Evolutionary conservation across 1,140 invertebrate genomes (phyloP).

Genomic region (Pseudomyrmex concolor): DNA sequence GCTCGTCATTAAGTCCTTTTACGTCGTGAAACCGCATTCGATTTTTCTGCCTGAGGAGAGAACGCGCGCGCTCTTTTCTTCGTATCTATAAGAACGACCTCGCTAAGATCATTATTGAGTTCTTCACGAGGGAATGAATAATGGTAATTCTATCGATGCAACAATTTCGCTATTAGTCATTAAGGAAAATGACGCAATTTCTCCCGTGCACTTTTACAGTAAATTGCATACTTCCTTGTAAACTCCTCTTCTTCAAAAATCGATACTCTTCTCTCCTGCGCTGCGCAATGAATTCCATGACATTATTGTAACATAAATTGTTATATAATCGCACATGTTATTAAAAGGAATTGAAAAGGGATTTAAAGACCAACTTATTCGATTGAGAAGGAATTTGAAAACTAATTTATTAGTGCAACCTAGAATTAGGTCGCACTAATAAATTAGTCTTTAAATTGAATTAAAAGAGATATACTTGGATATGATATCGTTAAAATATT

Average conservation of each 20-base stretch:
- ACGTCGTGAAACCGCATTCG: slow-evolving; percentile 38
- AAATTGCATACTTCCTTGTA: slow-evolving; percentile 1
- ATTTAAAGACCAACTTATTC: too few species aligned
- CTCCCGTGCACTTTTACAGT: not conserved
- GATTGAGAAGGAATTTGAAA: too few species aligned
- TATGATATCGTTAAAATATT: too few species aligned
- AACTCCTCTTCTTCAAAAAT: not conserved
- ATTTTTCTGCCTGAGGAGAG: slow-evolving; percentile 42
- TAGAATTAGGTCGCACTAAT: too few species aligned
- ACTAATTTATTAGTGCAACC: too few species aligned
- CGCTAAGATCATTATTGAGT: slow-evolving; percentile 36
- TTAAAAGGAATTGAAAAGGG: too few species aligned
- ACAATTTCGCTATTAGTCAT: slow-evolving; percentile 23
- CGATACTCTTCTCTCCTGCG: too few species aligned
- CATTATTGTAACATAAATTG: too few species aligned
- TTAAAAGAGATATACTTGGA: too few species aligned
- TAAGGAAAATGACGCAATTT: slow-evolving; percentile 10
- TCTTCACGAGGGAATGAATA: slow-evolving; percentile 10
- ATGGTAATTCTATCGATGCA: slow-evolving; percentile 31
- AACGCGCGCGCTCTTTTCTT: not conserved
- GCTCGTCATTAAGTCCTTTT: slow-evolving; percentile 59
- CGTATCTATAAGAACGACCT: not conserved
- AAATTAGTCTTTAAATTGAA: too few species aligned
- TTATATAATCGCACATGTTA: too few species aligned
- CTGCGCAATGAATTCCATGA: too few species aligned